Conservation (phyloP, 1,140 invertebrate species). For the Rhopalosiphum padi region DNA sequence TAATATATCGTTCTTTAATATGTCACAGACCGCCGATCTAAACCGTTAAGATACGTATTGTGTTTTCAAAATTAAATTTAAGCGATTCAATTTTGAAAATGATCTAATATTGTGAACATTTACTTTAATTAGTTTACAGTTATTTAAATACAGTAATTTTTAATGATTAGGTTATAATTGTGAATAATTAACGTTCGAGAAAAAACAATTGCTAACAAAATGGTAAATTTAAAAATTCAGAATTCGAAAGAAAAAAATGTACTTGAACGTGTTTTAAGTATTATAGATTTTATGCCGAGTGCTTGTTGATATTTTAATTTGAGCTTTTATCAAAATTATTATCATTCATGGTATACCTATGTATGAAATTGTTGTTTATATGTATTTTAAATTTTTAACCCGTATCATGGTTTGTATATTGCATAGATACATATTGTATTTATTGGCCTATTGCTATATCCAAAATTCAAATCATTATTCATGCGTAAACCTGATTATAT, state of each 20-base stretch:
- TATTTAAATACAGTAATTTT: no score
- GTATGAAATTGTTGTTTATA: not conserved
- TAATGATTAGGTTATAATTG: not conserved
- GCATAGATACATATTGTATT: not conserved
- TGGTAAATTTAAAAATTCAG: not conserved
- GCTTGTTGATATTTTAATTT: not conserved
- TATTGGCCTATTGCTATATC: not conserved
- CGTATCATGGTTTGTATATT: not conserved
- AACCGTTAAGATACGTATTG: not conserved
- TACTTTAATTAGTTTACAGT: not conserved
- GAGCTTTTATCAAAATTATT: not conserved
- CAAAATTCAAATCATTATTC: conserved; percentile 22
- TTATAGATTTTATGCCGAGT: not conserved
- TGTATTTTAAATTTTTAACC: conserved; percentile 3
- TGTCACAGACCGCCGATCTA: not conserved
- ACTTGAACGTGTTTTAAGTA: not conserved
- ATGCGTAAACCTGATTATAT: not conserved
- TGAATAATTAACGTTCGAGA: not conserved
- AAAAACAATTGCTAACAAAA: not conserved
- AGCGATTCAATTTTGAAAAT: not conserved
- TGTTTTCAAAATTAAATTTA: not conserved
- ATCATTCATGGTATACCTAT: not conserved
- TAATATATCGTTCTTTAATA: not conserved
- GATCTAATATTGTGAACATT: not conserved
- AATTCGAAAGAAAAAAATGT: not conserved